Percentiles rank a stretch among this genome's conserved stretches.
phyloP scores from a whole-genome alignment of 2,888 invertebrate genomes.

The Synanthedon formicaeformis region DNA sequence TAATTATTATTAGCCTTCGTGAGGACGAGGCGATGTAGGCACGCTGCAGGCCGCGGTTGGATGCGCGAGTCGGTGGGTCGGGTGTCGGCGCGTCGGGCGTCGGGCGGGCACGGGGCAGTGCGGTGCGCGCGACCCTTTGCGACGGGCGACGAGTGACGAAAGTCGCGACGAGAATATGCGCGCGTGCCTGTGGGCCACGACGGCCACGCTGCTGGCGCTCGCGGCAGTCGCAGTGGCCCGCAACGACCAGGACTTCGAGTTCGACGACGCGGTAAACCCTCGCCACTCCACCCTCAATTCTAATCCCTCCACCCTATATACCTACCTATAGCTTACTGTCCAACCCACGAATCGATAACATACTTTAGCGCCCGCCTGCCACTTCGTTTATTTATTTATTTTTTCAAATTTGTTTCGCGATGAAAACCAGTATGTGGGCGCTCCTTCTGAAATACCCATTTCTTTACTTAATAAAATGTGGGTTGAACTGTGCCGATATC shows the following conservation, averaged over 20 bases:
- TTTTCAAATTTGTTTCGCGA: too few relatives aligned
- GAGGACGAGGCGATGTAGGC: background rate
- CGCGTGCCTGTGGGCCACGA: slow-evolving; percentile 14
- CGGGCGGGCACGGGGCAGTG: slow-evolving; percentile 8
- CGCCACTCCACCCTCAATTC: background rate
- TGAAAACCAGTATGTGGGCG: too few relatives aligned
- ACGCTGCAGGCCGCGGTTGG: background rate
- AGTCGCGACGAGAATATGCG: slow-evolving; percentile 4
- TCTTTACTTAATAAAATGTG: too few relatives aligned
- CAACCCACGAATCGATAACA: too few relatives aligned
- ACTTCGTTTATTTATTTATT: too few relatives aligned
- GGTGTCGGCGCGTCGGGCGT: slow-evolving; percentile 6
- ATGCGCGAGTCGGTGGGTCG: slow-evolving; percentile 5
- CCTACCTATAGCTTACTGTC: too few relatives aligned
- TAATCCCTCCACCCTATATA: background rate
- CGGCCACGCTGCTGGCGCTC: slow-evolving; percentile 21
- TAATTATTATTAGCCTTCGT: too few relatives aligned
- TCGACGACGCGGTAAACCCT: slow-evolving; percentile 39
- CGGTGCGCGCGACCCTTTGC: slow-evolving; percentile 12
- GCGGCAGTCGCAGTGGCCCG: slow-evolving; percentile 26
- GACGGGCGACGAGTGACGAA: slow-evolving; percentile 11
- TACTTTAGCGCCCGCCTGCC: too few relatives aligned
- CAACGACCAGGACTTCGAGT: slow-evolving; percentile 56
- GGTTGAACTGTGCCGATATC: too few relatives aligned
- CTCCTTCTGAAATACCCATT: too few relatives aligned